These are phyloP conservation scores for Melipona bicolor DNA, from an alignment of 2,888 invertebrate genomes.

Conservation along the genomic window DNA sequence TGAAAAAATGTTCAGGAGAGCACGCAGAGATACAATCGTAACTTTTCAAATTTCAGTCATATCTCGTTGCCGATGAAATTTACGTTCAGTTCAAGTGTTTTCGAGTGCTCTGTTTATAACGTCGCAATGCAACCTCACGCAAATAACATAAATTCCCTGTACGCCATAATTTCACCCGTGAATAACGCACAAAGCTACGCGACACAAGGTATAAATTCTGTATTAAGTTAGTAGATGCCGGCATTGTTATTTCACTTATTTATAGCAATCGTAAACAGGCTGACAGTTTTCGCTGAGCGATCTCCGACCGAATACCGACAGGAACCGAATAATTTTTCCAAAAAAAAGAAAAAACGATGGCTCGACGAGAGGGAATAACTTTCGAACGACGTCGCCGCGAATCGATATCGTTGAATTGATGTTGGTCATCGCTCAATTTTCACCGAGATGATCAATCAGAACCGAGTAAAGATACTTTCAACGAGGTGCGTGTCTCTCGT, in stretches of 20 bases:
- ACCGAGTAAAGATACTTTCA: neutral
- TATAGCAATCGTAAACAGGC: neutral
- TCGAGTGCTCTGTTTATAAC: neutral
- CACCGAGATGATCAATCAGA: neutral
- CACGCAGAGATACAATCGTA: too few relatives aligned
- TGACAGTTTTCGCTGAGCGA: neutral
- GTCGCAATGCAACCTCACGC: neutral
- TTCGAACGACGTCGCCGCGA: neutral
- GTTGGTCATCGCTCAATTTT: slow-evolving; percentile 4
- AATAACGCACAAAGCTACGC: neutral
- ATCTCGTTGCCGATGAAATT: neutral
- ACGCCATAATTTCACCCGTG: neutral
- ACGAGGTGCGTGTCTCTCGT: neutral
- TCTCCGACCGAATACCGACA: neutral
- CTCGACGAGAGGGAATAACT: neutral
- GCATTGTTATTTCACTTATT: neutral
- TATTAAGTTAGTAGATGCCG: neutral
- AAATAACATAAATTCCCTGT: neutral
- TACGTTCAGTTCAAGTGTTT: neutral
- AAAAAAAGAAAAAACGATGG: neutral
- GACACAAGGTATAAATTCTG: neutral
- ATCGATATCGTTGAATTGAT: slow-evolving; percentile 1
- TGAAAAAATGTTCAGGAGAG: too few relatives aligned
- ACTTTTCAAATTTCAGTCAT: too few relatives aligned
- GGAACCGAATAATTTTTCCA: neutral